phyloP scores from a whole-genome alignment of 2,888 invertebrate genomes.

The Patella pellucida region DNA sequence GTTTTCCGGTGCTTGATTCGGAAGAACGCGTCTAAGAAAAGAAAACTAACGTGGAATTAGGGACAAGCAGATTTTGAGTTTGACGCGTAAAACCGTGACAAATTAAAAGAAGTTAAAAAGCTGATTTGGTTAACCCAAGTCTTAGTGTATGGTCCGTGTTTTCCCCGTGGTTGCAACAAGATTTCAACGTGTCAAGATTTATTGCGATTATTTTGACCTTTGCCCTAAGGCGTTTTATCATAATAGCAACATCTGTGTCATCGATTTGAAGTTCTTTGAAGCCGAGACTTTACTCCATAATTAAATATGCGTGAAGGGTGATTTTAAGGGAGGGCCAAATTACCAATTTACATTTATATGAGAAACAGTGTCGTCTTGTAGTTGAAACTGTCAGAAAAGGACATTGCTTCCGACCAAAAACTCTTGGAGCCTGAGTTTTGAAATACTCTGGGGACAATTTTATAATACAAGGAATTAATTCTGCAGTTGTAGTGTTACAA shows the following conservation, averaged over 20 bases:
- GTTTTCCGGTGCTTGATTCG: no score
- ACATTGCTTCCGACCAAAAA: neutral
- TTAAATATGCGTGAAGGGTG: constrained; percentile 9
- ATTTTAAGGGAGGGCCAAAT: constrained; percentile 1
- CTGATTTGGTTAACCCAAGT: neutral
- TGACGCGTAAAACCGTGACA: no score
- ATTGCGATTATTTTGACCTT: constrained; percentile 6
- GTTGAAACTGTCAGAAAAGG: constrained; percentile 7
- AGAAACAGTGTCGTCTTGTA: neutral
- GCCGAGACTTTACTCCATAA: neutral
- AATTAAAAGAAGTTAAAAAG: no score
- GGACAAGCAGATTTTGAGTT: no score
- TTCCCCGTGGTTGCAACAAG: no score
- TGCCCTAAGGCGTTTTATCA: neutral
- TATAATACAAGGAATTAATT: no score
- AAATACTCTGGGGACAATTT: constrained; percentile 1
- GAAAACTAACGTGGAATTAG: no score
- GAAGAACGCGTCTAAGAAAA: no score
- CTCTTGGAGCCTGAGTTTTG: no score
- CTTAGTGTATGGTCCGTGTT: neutral
- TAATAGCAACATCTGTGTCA: constrained; percentile 4
- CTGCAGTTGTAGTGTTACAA: no score
- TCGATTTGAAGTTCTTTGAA: constrained; percentile 1
- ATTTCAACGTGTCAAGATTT: constrained; percentile 3
- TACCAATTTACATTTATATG: constrained; percentile 10